Base-by-base conservation (phyloP, 2,888 invertebrate species). In the Agrotis exclamationis region DNA sequence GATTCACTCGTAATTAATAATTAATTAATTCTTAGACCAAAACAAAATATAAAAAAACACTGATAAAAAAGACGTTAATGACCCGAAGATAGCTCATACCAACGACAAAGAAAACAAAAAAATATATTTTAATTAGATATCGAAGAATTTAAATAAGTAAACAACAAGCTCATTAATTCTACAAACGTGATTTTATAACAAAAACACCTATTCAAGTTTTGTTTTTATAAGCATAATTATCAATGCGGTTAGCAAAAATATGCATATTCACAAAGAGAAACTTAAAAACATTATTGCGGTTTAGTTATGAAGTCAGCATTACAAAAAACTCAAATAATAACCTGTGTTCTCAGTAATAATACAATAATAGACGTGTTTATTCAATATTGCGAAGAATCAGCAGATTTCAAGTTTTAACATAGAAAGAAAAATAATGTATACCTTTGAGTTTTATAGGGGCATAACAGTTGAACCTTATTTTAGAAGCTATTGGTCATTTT, bases 331-430 rank as follows among this genome's bases (percentile, higher is more conserved):
- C n/a, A 45, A 64, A 50, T 0, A 54, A 24, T 39, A 4, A 45
- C 50, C 76, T 51, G 75, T 75, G 81, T 75, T 54, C 54, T 79
- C 16, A 28, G 51, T 24, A 44, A 16, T 53, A 33, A 50, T 59
- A 50, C 20, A 33, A 54, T 39, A 39, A 65, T 28, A 79, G 4
- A 22, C 6, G 2, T 51, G 20, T 9, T 53, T 48, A 28, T 3
- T 33, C 28, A 59, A 70, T 11, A 48, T 70, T 53, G 18, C 6
- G 6, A 2, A 14, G 4, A 59, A 59, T 47, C 48, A n/a, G 3
- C 6, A 22, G 24, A n/a, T n/a, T n/a, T n/a, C n/a, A n/a, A n/a
- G n/a, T n/a, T n/a, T n/a, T n/a, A n/a, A n/a, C n/a, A n/a, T n/a
- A n/a, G n/a, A n/a, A n/a, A n/a, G n/a, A n/a, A n/a, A n/a, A n/a